phyloP scores from a whole-genome alignment of 2,888 invertebrate genomes.

The Nebria salina region DNA sequence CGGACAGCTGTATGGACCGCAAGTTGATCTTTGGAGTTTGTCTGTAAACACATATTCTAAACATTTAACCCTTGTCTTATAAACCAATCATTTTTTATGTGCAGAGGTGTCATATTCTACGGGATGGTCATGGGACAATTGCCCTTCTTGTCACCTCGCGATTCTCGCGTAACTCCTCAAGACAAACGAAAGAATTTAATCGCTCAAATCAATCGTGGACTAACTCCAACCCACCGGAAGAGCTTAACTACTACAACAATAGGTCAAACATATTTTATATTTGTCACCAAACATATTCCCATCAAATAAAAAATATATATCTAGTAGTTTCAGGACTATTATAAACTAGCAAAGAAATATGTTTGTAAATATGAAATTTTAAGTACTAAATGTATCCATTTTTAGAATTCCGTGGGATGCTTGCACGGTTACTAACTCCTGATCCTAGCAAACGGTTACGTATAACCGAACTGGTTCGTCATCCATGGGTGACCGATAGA shows the following conservation, averaged over 20 bases:
- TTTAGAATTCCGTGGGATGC: conserved; percentile 62
- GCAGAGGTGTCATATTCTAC: conserved; percentile 78
- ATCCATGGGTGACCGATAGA: conserved; percentile 69
- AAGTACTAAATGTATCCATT: conserved; percentile 18
- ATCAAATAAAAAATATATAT: not conserved
- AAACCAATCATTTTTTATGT: conserved; percentile 43
- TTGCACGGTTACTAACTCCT: conserved; percentile 67
- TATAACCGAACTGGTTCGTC: conserved; percentile 67
- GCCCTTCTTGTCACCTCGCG: conserved; percentile 67
- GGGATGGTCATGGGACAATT: conserved; percentile 79
- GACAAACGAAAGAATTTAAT: conserved; percentile 71
- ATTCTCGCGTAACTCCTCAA: conserved; percentile 62
- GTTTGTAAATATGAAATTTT: conserved; percentile 10
- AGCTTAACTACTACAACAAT: conserved; percentile 63
- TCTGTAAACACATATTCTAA: conserved; percentile 58
- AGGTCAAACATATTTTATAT: conserved; percentile 25
- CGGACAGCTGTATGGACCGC: conserved; percentile 76
- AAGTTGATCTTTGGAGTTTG: conserved; percentile 84
- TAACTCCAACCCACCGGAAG: conserved; percentile 68
- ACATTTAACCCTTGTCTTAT: conserved; percentile 12
- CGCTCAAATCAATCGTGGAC: conserved; percentile 73
- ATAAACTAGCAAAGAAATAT: not conserved
- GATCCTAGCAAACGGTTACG: conserved; percentile 67
- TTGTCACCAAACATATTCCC: not conserved
- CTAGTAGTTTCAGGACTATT: not conserved